Percentiles rank a stretch among this genome's conserved stretches.
Evolutionary conservation across 2,888 invertebrate species (phyloP).

Genomic region (Netelia fuscicornis): DNA sequence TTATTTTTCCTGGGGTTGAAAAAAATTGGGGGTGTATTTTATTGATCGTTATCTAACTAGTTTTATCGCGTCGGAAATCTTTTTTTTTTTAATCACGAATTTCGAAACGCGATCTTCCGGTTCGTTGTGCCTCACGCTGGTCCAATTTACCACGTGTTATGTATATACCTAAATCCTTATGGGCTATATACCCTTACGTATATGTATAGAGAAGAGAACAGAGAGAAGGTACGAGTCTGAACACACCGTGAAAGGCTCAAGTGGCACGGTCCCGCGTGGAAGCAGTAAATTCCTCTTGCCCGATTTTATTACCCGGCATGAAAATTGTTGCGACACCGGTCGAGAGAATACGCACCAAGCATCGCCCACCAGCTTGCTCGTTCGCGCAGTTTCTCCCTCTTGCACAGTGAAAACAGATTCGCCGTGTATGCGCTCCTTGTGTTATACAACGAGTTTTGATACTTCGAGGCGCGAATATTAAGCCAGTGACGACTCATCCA

Average conservation of each 20-base stretch:
- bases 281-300: slow-evolving; percentile 54
- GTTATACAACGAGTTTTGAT: slow-evolving; percentile 2
- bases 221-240: not conserved
- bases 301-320: slow-evolving; percentile 63
- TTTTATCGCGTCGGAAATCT: too few relatives aligned
- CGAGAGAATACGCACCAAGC: slow-evolving; percentile 29
- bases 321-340: slow-evolving; percentile 62
- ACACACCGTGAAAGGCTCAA: slow-evolving; percentile 19
- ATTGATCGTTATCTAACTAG: too few relatives aligned
- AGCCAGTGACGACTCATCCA: slow-evolving; percentile 18
- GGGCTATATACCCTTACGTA: not conserved
- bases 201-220: not conserved
- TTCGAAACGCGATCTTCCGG: too few relatives aligned
- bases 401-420: not conserved
- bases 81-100: too few relatives aligned
- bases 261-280: slow-evolving; percentile 34
- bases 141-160: too few relatives aligned
- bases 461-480: slow-evolving; percentile 8
- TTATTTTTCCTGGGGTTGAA: too few relatives aligned
- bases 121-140: too few relatives aligned
- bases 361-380: not conserved
- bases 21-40: too few relatives aligned
- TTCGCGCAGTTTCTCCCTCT: slow-evolving; percentile 3
- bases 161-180: not conserved
- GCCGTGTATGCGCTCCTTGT: not conserved